Conservation (phyloP, 2,113 vertebrate genomes). For the Physeter macrocephalus region DNA sequence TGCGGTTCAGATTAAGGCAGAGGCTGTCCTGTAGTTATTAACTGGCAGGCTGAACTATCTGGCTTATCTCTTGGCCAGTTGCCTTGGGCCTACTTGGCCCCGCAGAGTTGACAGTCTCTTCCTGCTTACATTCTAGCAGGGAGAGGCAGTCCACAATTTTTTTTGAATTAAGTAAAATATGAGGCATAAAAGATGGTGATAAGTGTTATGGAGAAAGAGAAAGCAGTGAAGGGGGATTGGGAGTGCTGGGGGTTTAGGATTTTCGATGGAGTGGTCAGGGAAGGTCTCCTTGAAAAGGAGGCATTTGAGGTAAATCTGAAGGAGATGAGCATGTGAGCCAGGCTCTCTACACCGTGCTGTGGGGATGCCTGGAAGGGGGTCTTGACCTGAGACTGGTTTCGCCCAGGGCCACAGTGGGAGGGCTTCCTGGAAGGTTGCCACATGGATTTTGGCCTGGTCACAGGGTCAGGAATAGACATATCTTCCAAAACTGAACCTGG, state of each 20-base stretch:
- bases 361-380: neutral
- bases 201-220: neutral
- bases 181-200: neutral
- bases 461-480: neutral
- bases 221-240: neutral
- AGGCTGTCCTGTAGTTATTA: neutral
- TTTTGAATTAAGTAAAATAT: neutral
- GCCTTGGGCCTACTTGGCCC: neutral
- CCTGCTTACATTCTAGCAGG: neutral
- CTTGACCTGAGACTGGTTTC: neutral
- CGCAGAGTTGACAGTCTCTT: neutral
- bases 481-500: neutral
- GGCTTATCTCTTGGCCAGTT: constrained; percentile 13
- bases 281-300: neutral
- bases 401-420: neutral
- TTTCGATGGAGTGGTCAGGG: neutral
- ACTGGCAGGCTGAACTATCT: neutral
- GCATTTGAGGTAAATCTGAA: neutral
- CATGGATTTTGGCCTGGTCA: neutral
- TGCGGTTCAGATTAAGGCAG: neutral
- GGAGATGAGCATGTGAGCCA: neutral
- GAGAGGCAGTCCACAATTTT: neutral
- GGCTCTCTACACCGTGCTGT: neutral
- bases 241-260: neutral
- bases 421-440: neutral